Percentiles rank a stretch among this genome's conserved stretches.
These are phyloP conservation scores for Rhabdophis nuchalis DNA, from an alignment of 2,797 vertebrate species.

Conservation along the genomic window DNA sequence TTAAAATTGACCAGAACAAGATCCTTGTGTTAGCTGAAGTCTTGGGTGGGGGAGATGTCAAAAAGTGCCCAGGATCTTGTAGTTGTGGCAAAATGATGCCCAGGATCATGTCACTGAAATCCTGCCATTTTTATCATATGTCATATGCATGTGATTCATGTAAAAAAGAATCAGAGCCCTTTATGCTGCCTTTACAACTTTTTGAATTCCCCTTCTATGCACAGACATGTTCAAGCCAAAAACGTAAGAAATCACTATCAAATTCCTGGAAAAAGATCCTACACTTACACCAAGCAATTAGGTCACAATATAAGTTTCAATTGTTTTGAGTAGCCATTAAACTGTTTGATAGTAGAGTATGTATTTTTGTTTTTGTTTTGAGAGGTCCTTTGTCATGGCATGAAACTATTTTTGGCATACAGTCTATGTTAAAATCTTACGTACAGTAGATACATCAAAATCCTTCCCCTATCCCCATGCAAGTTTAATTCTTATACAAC, in stretches of 20 bases:
- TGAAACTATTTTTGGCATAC: not conserved
- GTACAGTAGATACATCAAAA: not conserved
- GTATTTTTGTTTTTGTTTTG: not conserved
- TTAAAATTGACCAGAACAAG: not conserved
- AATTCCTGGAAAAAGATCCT: not conserved
- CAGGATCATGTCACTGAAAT: not conserved
- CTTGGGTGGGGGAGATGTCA: not conserved
- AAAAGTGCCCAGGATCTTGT: not conserved
- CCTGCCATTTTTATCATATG: not conserved
- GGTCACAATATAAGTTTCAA: not conserved
- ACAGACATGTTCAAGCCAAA: not conserved
- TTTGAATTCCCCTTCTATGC: not conserved
- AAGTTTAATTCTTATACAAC: not conserved
- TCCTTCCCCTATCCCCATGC: not conserved
- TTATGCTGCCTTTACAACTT: not conserved
- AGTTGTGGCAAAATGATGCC: not conserved
- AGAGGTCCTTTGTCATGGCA: not conserved
- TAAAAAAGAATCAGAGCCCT: not conserved
- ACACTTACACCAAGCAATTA: not conserved
- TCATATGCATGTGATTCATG: not conserved
- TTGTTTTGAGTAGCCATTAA: not conserved
- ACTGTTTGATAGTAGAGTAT: not conserved
- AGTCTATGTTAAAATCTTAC: not conserved
- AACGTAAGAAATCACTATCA: not conserved
- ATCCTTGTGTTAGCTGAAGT: not conserved